Percentiles rank a stretch among this genome's conserved stretches.
Conservation (phyloP, 2,797 vertebrate genomes). For the Pempheris klunzingeri region DNA sequence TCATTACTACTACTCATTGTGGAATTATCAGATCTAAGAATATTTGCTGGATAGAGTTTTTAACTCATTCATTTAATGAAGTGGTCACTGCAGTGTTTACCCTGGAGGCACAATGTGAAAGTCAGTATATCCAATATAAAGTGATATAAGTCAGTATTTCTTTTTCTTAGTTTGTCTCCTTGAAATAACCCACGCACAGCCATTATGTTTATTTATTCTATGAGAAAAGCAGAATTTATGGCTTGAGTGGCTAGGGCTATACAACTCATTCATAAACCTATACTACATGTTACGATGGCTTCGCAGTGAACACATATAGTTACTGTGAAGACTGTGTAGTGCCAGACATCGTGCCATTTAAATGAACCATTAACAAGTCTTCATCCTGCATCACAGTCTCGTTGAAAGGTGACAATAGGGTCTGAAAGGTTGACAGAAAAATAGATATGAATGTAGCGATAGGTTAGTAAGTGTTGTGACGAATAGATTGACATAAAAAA, state of each 20-base stretch:
- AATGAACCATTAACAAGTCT: neutral
- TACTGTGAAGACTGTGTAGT: neutral
- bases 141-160: neutral
- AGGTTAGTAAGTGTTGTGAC: neutral
- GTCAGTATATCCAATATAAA: neutral
- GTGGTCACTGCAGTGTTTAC: conserved; percentile 23
- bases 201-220: neutral
- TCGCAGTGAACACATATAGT: neutral
- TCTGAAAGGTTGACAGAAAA: conserved; percentile 9
- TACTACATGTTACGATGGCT: too few relatives aligned
- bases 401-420: neutral
- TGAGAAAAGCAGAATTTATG: neutral
- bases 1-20: conserved; percentile 23
- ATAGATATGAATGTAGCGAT: neutral
- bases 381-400: neutral
- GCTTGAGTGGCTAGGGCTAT: neutral
- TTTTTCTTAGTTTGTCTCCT: neutral
- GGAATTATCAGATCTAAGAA: conserved; percentile 30
- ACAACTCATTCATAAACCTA: too few relatives aligned
- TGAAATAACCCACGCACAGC: neutral
- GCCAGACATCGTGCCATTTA: neutral
- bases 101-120: neutral
- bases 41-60: conserved; percentile 23
- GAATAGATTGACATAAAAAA: conserved; percentile 26
- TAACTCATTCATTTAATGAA: conserved; percentile 23